Conservation (phyloP, 2,888 invertebrate species). For the Strigamia maritima region DNA sequence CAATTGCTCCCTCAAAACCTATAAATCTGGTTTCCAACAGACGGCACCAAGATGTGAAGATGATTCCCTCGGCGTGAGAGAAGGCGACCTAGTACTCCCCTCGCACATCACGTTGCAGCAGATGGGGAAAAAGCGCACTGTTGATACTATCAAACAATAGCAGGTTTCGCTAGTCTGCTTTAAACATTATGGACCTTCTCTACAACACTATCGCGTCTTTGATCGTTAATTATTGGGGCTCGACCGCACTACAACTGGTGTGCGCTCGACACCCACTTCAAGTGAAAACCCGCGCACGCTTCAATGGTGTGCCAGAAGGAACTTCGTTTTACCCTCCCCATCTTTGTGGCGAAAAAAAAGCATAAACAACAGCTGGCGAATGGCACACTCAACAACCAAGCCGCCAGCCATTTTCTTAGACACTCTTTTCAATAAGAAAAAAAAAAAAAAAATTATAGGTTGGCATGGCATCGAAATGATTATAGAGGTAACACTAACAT, state of each 20-base stretch:
- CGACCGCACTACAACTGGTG: constrained; percentile 33
- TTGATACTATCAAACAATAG: constrained; percentile 32
- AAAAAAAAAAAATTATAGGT: constrained; percentile 13
- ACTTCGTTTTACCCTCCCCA: constrained; percentile 17
- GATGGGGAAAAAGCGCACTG: constrained; percentile 4
- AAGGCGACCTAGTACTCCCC: neutral
- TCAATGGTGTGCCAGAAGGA: constrained; percentile 30
- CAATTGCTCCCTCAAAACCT: constrained; percentile 33
- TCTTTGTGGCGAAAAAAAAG: neutral
- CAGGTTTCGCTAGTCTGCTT: constrained; percentile 31
- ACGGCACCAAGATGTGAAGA: constrained; percentile 34
- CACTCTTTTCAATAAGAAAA: constrained; percentile 2
- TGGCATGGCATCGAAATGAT: constrained; percentile 9
- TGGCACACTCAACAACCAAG: constrained; percentile 10
- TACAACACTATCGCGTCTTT: constrained; percentile 27
- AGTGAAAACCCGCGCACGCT: constrained; percentile 34
- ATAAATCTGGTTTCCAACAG: constrained; percentile 34
- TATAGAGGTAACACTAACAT: neutral
- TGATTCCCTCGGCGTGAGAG: constrained; percentile 29
- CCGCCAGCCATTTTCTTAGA: constrained; percentile 23
- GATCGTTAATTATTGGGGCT: constrained; percentile 34
- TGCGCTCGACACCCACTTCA: constrained; percentile 30
- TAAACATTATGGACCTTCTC: constrained; percentile 25
- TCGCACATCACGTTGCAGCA: constrained; percentile 18
- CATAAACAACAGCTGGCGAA: constrained; percentile 34